Conservation (phyloP, 2,797 vertebrate species). For the Karalla daura region DNA sequence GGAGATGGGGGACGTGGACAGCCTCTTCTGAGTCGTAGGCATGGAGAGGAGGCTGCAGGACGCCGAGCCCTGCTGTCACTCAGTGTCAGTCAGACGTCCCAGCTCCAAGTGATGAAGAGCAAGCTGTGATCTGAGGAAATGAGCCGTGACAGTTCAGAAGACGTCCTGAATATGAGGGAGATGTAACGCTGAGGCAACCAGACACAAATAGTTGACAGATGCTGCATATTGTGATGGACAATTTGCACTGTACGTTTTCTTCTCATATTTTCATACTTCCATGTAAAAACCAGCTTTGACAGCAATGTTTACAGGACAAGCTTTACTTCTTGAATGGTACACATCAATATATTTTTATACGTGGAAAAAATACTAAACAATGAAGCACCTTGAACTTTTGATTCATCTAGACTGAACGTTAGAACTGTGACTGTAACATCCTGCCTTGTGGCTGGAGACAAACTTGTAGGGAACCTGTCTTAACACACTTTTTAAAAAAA, state of each 20-base stretch:
- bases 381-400: background rate
- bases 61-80: background rate
- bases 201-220: too few relatives aligned
- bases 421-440: background rate
- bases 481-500: constrained; percentile 7
- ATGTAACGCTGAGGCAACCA: background rate
- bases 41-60: background rate
- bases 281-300: background rate
- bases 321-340: constrained; percentile 46
- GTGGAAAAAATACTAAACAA: constrained; percentile 12
- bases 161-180: background rate
- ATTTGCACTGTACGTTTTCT: constrained; percentile 15
- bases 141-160: too few relatives aligned
- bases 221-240: background rate
- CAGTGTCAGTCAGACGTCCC: background rate
- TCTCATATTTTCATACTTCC: background rate
- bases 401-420: background rate
- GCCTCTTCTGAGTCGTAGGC: constrained; percentile 83
- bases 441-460: background rate
- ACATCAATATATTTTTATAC: constrained; percentile 32
- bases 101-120: background rate
- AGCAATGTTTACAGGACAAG: constrained; percentile 37
- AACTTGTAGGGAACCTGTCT: background rate
- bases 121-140: background rate
- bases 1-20: constrained; percentile 96